A percentile compares a stretch with the other conserved stretches of the same genome.
These are phyloP conservation scores for Drosophila melanosoma DNA, from an alignment of 2,888 invertebrate genomes.

Conservation along the genomic window DNA sequence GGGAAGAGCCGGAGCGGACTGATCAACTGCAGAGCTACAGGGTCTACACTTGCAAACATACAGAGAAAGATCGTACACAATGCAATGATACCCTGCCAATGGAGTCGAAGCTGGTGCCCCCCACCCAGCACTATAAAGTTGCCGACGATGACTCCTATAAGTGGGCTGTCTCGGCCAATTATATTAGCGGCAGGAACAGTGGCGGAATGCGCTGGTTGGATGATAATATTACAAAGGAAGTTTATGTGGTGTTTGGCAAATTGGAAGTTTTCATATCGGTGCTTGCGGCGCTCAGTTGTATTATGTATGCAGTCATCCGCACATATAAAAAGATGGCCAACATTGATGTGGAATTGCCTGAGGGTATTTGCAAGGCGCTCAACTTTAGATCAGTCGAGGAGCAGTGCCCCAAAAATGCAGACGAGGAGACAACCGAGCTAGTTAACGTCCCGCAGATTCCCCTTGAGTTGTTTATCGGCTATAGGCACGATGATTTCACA, in stretches of 20 bases:
- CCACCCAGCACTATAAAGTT: accelerated
- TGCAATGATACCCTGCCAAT: conserved; percentile 15
- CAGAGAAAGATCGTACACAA: neutral
- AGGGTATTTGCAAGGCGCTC: neutral
- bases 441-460: neutral
- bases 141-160: neutral
- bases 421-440: accelerated
- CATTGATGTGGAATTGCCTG: conserved; percentile 36
- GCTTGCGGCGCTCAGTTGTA: conserved; percentile 18
- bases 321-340: conserved; percentile 8
- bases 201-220: conserved; percentile 46
- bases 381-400: neutral
- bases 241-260: neutral
- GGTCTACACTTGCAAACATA: conserved; percentile 39
- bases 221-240: no score
- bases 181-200: neutral
- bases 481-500: neutral
- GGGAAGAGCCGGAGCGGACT: conserved; percentile 23
- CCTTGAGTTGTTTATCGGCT: accelerated
- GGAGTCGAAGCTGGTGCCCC: neutral
- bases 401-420: no score
- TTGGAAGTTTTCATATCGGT: neutral
- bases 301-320: neutral
- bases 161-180: conserved; percentile 42
- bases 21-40: conserved; percentile 30